These are phyloP conservation scores for Aphis gossypii DNA, from an alignment of 1,140 invertebrate genomes.

Conservation along the genomic window DNA sequence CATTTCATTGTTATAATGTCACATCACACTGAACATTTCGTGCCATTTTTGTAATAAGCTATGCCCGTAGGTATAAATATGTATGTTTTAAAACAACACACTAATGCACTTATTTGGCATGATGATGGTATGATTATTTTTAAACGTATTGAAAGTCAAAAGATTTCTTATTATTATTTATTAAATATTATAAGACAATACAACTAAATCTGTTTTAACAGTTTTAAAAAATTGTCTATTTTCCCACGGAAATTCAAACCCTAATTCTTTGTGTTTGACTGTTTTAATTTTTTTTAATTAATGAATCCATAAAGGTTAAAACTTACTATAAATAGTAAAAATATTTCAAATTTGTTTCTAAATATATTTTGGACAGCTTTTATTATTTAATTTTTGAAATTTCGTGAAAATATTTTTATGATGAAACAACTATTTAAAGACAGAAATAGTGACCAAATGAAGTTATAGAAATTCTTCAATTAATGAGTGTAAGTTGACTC, in stretches of 20 bases:
- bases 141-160: neutral
- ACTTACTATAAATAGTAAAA: neutral
- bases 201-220: neutral
- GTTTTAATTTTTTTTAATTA: neutral
- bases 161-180: neutral
- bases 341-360: neutral
- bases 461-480: neutral
- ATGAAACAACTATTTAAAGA: neutral
- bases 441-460: neutral
- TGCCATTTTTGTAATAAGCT: neutral
- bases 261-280: neutral
- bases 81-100: neutral
- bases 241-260: neutral
- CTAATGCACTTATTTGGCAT: neutral
- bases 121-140: neutral
- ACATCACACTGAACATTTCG: neutral
- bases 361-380: neutral
- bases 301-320: too few species aligned
- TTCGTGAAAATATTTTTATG: neutral
- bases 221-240: neutral
- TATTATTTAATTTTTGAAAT: neutral
- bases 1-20: neutral
- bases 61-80: neutral
- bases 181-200: neutral
- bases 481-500: neutral